Base-by-base conservation (phyloP, 2,888 invertebrate genomes). In the Polydrusus tereticollis region DNA sequence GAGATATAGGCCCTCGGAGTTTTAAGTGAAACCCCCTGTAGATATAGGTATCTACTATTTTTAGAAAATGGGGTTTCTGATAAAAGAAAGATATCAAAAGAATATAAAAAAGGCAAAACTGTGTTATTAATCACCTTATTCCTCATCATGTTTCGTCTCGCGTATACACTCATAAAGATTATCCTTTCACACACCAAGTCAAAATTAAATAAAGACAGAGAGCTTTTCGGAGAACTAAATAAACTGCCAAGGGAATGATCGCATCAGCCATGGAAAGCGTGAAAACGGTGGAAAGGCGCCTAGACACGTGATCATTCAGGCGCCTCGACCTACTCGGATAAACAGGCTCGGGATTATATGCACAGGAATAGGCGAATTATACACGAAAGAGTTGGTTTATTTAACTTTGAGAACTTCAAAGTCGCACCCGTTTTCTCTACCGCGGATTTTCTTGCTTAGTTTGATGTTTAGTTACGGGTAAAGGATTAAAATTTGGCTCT, bases 381-480 rank as follows among this genome's bases (percentile, higher is more conserved):
- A 52, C 68, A 68, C 68, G 60, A 68, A 68, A 60, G 60, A 60
- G 59, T 60, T 60, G 60, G 45, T 68, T 68, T 68, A 68, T 68
- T 68, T 68, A 68, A 68, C 68, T 67, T 67, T 38, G 59, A 36
- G 47, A 67, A 67, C 67, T 60, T 68, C 68, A 68, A 68, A 68
- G 68, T 67, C 59, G 45, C 41, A 41, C 41, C 45, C 21, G 33
- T 18, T 64, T 52, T 63, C 29, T 18, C 29, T 18, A 29, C 50
- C 47, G 21, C 36, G 64, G 57, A 67, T 67, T 67, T 67, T 67
- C 66, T 67, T 67, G 66, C 66, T 47, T 47, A 67, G 66, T 67
- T 67, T 67, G 50, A 67, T 45, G 66, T 23, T 65, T 23, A 55
- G 18, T 45, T 43, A 18, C 21, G 65, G 20, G 57, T 57, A 67